A percentile compares a stretch with the other conserved stretches of the same genome.
phyloP scores from a whole-genome alignment of 2,113 vertebrate species.

The Neogale vison region DNA sequence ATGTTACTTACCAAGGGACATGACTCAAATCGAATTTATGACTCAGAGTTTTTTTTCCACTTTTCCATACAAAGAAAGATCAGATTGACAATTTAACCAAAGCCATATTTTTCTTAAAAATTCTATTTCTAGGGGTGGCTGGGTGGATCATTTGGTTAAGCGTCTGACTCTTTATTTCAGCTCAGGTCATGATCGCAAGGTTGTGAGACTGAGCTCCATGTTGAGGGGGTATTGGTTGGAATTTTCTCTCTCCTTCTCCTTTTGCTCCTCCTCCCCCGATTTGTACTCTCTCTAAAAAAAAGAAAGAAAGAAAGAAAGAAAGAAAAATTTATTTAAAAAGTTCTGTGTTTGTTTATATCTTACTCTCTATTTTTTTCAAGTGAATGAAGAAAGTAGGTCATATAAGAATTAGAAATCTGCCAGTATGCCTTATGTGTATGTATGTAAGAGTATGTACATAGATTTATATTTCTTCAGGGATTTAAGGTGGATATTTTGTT shows the following conservation, averaged over 20 bases:
- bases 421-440: neutral
- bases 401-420: neutral
- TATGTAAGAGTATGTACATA: neutral
- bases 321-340: neutral
- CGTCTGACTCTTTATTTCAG: neutral
- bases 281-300: neutral
- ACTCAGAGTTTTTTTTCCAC: slow-evolving; percentile 50
- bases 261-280: neutral
- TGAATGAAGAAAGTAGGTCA: neutral
- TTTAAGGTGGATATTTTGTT: neutral
- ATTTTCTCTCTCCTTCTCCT: neutral
- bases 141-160: neutral
- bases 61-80: slow-evolving; percentile 53
- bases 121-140: neutral
- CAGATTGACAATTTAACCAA: slow-evolving; percentile 40
- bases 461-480: neutral
- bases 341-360: slow-evolving; percentile 40
- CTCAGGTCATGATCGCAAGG: neutral
- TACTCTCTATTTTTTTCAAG: neutral
- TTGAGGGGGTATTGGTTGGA: neutral
- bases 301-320: neutral
- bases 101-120: slow-evolving; percentile 58
- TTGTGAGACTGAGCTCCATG: neutral
- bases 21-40: slow-evolving; percentile 64
- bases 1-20: slow-evolving; percentile 45